phyloP scores from a whole-genome alignment of 1,140 invertebrate species.

The Babylonia areolata region DNA sequence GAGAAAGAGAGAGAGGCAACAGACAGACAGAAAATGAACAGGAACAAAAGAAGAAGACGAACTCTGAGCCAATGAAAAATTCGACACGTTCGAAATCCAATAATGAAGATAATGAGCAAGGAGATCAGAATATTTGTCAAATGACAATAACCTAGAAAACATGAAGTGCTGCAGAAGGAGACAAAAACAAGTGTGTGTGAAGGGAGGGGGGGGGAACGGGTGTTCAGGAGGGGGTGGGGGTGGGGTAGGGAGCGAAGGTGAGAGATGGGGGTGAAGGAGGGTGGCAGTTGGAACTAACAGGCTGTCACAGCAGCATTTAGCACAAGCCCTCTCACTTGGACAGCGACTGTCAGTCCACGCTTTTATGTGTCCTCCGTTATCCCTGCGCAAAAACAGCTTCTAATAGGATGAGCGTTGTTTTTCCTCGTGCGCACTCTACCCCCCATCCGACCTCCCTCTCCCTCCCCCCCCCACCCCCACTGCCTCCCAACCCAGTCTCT shows the following conservation, averaged over 20 bases:
- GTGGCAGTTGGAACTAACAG: conserved; percentile 22
- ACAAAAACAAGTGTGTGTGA: neutral
- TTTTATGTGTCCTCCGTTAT: conserved; percentile 42
- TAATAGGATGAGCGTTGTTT: conserved; percentile 46
- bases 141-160: too few relatives aligned
- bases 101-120: too few relatives aligned
- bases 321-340: conserved; percentile 30
- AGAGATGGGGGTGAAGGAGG: too few relatives aligned
- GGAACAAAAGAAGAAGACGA: too few relatives aligned
- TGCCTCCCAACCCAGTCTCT: neutral
- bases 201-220: neutral
- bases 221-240: neutral
- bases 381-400: conserved; percentile 23
- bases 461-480: neutral
- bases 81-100: too few relatives aligned
- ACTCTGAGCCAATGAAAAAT: too few relatives aligned
- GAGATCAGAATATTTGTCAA: too few relatives aligned
- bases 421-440: neutral
- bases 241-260: neutral
- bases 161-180: too few relatives aligned
- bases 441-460: neutral
- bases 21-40: too few relatives aligned
- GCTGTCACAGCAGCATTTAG: conserved; percentile 44
- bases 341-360: conserved; percentile 36
- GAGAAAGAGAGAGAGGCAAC: too few relatives aligned